Evolutionary conservation across 2,888 invertebrate species (phyloP).

Genomic region (Eulithis testata): DNA sequence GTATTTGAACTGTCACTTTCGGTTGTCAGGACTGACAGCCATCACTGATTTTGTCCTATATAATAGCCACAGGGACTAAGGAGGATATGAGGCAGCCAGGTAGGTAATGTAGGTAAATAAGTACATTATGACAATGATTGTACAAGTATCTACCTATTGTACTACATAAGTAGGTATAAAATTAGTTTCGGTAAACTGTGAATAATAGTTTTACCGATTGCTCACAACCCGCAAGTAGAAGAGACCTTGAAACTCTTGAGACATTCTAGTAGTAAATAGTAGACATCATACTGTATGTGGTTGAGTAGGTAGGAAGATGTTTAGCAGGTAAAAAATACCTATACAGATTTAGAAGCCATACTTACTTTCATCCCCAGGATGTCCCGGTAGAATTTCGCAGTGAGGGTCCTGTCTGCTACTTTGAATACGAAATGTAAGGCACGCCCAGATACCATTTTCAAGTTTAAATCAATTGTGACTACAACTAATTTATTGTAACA

Average conservation of each 20-base stretch:
- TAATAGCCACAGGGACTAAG: no score
- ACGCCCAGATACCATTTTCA: slow-evolving; percentile 87
- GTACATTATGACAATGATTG: neutral
- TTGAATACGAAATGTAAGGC: slow-evolving; percentile 98
- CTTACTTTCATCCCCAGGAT: slow-evolving; percentile 97
- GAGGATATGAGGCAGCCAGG: neutral
- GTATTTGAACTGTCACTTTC: no score
- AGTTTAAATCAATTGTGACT: neutral
- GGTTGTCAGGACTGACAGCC: no score
- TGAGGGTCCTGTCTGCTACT: slow-evolving; percentile 94
- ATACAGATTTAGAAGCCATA: neutral
- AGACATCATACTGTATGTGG: no score
- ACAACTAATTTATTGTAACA: neutral
- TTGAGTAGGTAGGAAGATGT: no score
- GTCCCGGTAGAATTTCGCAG: slow-evolving; percentile 94
- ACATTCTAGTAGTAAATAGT: neutral
- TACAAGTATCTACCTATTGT: no score
- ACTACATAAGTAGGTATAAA: neutral
- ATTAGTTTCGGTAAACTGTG: slow-evolving; percentile 5
- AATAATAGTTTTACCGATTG: slow-evolving; percentile 17
- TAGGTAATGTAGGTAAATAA: neutral
- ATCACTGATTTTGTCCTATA: no score
- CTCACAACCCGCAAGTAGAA: neutral
- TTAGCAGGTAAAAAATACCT: no score
- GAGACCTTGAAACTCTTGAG: slow-evolving; percentile 10